Evolutionary conservation across 2,113 vertebrate genomes (phyloP).

Genomic region (Colius striatus): DNA sequence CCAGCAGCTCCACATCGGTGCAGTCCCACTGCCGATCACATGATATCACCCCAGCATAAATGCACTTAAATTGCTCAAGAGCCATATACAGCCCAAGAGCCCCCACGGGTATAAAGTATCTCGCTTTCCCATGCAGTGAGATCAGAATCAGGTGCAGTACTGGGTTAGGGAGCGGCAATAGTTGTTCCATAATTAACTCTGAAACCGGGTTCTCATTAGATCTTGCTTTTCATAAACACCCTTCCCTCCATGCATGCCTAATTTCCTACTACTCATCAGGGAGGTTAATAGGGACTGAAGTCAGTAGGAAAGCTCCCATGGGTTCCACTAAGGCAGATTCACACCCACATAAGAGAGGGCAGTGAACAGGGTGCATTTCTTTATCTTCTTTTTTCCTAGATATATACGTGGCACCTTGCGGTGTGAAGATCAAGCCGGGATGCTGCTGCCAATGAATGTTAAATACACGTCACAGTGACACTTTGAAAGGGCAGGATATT

Average conservation of each 20-base stretch:
- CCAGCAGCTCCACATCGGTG: constrained; percentile 33
- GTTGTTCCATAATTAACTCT: constrained; percentile 68
- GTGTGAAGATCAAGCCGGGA: neutral
- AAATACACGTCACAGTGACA: constrained; percentile 56
- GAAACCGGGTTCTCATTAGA: constrained; percentile 62
- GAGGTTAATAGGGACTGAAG: constrained; percentile 43
- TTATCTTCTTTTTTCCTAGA: constrained; percentile 52
- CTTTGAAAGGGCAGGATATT: constrained; percentile 64
- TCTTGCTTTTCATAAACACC: constrained; percentile 65
- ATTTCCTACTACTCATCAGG: constrained; percentile 59
- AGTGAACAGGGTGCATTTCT: constrained; percentile 5
- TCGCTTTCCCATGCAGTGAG: constrained; percentile 41
- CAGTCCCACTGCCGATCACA: constrained; percentile 54
- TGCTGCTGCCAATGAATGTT: constrained; percentile 63
- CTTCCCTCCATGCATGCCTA: constrained; percentile 50
- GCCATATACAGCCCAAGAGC: constrained; percentile 48
- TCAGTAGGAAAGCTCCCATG: constrained; percentile 27
- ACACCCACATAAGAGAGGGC: constrained; percentile 41
- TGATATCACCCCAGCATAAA: constrained; percentile 59
- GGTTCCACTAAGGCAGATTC: neutral
- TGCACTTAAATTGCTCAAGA: constrained; percentile 64
- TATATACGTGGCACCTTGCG: constrained; percentile 3
- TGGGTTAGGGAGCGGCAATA: constrained; percentile 62
- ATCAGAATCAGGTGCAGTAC: constrained; percentile 31
- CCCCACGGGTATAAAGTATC: constrained; percentile 68